Percentiles rank a stretch among this genome's conserved stretches.
Conservation (phyloP, 2,113 vertebrate species). For the Chionodraco myersi region DNA sequence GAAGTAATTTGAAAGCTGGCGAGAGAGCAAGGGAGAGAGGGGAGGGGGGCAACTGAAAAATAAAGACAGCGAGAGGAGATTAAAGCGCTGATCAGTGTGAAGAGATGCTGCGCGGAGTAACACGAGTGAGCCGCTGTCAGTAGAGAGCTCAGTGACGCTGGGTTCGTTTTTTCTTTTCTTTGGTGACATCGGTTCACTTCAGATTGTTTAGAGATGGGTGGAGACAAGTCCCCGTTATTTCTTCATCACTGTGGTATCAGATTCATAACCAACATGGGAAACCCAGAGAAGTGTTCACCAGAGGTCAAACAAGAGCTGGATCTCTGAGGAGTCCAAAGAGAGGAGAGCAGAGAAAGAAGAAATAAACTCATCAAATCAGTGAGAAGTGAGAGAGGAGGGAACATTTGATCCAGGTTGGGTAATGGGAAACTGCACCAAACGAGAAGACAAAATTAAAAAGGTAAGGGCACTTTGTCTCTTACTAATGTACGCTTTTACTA, state of each 20-base stretch:
- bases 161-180: neutral
- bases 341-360: neutral
- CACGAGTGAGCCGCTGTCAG: constrained; percentile 5
- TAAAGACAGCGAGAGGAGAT: constrained; percentile 28
- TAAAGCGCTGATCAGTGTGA: constrained; percentile 28
- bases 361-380: neutral
- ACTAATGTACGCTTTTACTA: neutral
- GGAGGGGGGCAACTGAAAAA: constrained; percentile 9
- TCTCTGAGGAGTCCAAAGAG: constrained; percentile 11
- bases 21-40: neutral
- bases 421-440: constrained; percentile 84
- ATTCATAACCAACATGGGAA: constrained; percentile 23
- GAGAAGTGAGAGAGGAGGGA: neutral
- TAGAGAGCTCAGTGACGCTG: neutral
- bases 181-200: neutral
- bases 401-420: neutral
- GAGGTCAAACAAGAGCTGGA: neutral
- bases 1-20: constrained; percentile 60
- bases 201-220: constrained; percentile 8
- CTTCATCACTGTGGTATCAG: neutral
- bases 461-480: constrained; percentile 67
- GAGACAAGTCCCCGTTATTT: neutral
- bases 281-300: neutral
- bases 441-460: constrained; percentile 76
- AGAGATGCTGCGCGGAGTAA: constrained; percentile 13